Evolutionary conservation across 2,888 invertebrate species (phyloP).

Genomic region (Timandra comae): DNA sequence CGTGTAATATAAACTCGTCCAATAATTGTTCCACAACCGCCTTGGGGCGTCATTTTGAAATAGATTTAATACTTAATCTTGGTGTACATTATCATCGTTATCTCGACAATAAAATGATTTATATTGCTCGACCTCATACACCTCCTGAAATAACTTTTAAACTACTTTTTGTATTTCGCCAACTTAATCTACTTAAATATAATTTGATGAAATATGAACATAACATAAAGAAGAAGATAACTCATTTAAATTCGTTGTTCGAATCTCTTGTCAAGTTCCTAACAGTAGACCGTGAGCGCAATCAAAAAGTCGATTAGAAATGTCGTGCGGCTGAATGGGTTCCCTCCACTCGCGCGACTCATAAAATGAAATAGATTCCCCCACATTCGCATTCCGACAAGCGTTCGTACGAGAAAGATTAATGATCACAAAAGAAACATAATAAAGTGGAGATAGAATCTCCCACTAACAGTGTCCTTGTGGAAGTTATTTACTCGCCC

Average conservation of each 20-base stretch:
- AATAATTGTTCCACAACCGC: too few species aligned
- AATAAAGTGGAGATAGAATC: conserved; percentile 76
- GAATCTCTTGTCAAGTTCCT: conserved; percentile 42
- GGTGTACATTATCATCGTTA: too few species aligned
- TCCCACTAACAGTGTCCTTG: conserved; percentile 76
- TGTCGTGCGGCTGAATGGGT: conserved; percentile 71
- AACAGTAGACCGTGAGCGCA: conserved; percentile 52
- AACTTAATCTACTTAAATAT: too few species aligned
- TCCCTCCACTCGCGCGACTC: conserved; percentile 70
- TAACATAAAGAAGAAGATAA: conserved; percentile 9
- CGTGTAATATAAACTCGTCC: too few species aligned
- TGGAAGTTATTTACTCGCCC: conserved; percentile 72
- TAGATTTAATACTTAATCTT: too few species aligned
- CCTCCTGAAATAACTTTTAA: too few species aligned
- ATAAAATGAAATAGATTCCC: conserved; percentile 77
- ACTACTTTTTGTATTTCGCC: too few species aligned
- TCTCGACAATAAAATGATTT: too few species aligned
- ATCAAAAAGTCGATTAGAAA: conserved; percentile 77
- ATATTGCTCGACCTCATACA: too few species aligned
- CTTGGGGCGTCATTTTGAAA: too few species aligned
- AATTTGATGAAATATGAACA: background rate
- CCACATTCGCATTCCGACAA: conserved; percentile 78
- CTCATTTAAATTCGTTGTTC: conserved; percentile 37
- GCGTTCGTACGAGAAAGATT: conserved; percentile 77
- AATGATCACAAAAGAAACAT: conserved; percentile 78